Percentiles rank a stretch among this genome's conserved stretches.
phyloP scores from a whole-genome alignment of 2,888 invertebrate genomes.

The Diarsia mendica region DNA sequence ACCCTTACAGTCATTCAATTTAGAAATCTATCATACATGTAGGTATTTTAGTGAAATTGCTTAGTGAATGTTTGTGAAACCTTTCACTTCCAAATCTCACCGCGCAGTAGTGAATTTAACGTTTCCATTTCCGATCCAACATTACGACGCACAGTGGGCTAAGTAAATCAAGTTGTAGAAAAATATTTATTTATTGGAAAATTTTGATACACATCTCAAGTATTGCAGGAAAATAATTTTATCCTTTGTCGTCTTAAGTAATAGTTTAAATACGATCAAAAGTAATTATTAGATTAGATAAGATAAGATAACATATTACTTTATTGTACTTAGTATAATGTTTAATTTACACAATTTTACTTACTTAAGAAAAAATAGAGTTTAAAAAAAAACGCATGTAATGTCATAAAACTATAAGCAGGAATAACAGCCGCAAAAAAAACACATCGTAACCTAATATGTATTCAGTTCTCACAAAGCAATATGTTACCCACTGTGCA shows the following conservation, averaged over 20 bases:
- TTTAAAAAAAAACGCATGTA: background rate
- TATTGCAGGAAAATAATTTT: background rate
- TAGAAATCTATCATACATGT: background rate
- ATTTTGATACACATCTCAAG: background rate
- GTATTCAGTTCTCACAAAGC: background rate
- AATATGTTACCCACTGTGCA: conserved; percentile 63
- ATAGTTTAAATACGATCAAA: background rate
- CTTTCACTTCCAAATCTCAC: conserved; percentile 69
- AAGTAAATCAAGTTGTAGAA: background rate
- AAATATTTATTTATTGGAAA: background rate
- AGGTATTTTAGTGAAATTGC: conserved; percentile 28
- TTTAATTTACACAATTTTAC: background rate
- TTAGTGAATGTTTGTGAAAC: conserved; percentile 59
- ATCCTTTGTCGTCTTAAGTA: background rate
- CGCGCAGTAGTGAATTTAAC: conserved; percentile 67
- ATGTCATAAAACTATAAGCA: background rate
- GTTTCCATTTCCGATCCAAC: conserved; percentile 74
- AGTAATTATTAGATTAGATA: background rate
- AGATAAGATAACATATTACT: background rate
- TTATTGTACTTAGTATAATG: background rate
- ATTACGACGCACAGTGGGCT: conserved; percentile 61
- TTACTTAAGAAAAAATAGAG: background rate
- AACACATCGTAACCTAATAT: background rate
- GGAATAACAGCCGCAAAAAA: background rate
- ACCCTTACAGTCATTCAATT: background rate